Conservation (phyloP, 2,888 invertebrate species). For the Amphipoea oculea region DNA sequence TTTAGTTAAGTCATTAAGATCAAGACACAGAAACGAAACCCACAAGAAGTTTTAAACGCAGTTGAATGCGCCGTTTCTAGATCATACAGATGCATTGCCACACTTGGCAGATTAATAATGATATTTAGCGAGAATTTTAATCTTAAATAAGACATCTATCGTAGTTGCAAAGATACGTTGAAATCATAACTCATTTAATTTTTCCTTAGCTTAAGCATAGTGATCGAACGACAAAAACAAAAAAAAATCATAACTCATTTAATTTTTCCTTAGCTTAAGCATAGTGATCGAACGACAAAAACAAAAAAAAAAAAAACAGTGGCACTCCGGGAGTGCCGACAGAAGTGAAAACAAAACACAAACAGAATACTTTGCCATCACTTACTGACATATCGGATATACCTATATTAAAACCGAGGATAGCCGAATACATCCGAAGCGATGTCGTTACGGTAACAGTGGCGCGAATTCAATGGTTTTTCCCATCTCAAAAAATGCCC, state of each 20-base stretch:
- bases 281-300: not conserved
- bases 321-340: no score
- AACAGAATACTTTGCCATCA: no score
- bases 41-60: conserved; percentile 19
- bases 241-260: not conserved
- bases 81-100: conserved; percentile 20
- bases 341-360: no score
- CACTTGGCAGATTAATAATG: not conserved
- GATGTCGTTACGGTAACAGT: no score
- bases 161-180: not conserved
- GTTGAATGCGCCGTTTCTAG: conserved; percentile 36
- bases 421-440: no score
- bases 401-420: no score
- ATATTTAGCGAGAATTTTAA: conserved; percentile 7
- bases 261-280: no score
- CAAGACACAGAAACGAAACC: not conserved
- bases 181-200: not conserved
- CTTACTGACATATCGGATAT: no score
- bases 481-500: no score
- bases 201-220: not conserved
- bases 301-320: not conserved
- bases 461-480: no score
- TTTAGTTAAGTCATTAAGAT: conserved; percentile 27
- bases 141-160: not conserved
- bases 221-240: not conserved